Conservation (phyloP, 2,888 invertebrate genomes). For the Hanleya hanleyi region DNA sequence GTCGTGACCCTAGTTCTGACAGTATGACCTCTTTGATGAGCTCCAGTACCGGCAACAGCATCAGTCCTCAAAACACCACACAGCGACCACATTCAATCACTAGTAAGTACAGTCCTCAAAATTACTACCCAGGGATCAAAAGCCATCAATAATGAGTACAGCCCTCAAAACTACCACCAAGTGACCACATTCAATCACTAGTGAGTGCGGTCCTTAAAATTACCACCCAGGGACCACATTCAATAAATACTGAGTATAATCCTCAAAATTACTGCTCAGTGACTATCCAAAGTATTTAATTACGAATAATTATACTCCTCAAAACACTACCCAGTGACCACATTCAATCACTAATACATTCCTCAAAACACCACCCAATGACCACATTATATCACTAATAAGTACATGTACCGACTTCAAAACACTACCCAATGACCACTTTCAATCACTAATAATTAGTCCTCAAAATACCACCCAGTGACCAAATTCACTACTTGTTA, state of each 20-base stretch:
- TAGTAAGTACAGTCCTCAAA: no score
- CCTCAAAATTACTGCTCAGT: not conserved
- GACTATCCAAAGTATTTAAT: no score
- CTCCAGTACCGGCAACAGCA: slow-evolving; percentile 79
- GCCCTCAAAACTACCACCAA: not conserved
- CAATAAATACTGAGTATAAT: not conserved
- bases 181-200: not conserved
- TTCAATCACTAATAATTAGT: not conserved
- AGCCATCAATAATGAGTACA: not conserved
- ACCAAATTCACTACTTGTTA: no score
- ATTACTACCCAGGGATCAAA: not conserved
- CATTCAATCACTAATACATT: not conserved
- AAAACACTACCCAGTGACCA: not conserved
- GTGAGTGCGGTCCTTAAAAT: not conserved
- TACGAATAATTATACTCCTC: no score
- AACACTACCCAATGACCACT: not conserved
- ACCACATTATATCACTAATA: not conserved
- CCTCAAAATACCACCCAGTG: no score
- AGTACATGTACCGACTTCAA: no score
- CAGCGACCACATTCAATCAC: slow-evolving; percentile 85
- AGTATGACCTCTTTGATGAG: slow-evolving; percentile 83
- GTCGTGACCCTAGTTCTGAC: slow-evolving; percentile 77
- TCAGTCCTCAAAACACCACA: slow-evolving; percentile 81
- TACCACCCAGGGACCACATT: not conserved
- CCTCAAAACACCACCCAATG: not conserved